A percentile compares a stretch with the other conserved stretches of the same genome.
These are phyloP conservation scores for Oxystoma pomonae DNA, from an alignment of 2,888 invertebrate genomes.

Conservation along the genomic window DNA sequence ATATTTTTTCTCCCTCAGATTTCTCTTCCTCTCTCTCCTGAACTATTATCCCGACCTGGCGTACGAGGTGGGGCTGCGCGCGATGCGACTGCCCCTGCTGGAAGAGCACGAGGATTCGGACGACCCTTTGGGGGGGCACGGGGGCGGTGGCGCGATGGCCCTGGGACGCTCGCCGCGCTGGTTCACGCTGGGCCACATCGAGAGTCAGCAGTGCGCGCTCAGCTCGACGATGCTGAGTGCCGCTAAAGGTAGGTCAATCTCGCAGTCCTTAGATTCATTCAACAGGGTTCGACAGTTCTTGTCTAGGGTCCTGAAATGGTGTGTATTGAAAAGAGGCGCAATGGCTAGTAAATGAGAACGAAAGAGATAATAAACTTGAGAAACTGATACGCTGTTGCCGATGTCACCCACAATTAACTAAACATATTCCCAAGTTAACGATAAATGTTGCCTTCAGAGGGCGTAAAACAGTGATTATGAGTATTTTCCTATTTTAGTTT, in stretches of 20 bases:
- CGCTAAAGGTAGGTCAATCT: conserved; percentile 53
- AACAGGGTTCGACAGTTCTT: too few relatives aligned
- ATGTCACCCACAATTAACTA: too few relatives aligned
- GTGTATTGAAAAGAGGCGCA: too few relatives aligned
- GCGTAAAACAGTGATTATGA: too few relatives aligned
- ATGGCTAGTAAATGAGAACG: too few relatives aligned
- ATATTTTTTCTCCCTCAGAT: conserved; percentile 48
- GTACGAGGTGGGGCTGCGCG: conserved; percentile 72
- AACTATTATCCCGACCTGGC: conserved; percentile 74
- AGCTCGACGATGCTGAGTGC: conserved; percentile 73
- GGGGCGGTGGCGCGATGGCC: conserved; percentile 13
- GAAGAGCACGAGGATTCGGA: conserved; percentile 67
- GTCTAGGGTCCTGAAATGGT: too few relatives aligned
- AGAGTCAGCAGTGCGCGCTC: conserved; percentile 75
- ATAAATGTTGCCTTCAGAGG: too few relatives aligned
- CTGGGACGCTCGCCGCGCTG: conserved; percentile 63
- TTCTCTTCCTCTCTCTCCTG: conserved; percentile 72
- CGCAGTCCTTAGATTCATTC: too few relatives aligned
- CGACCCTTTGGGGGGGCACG: conserved; percentile 49
- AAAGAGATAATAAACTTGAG: too few relatives aligned
- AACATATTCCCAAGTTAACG: too few relatives aligned
- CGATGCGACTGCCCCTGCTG: conserved; percentile 74
- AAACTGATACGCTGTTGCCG: too few relatives aligned
- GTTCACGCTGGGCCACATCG: conserved; percentile 78
- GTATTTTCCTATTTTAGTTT: too few relatives aligned